These are phyloP conservation scores for Zaprionus kolodkinae DNA, from an alignment of 1,140 invertebrate genomes.

Conservation along the genomic window DNA sequence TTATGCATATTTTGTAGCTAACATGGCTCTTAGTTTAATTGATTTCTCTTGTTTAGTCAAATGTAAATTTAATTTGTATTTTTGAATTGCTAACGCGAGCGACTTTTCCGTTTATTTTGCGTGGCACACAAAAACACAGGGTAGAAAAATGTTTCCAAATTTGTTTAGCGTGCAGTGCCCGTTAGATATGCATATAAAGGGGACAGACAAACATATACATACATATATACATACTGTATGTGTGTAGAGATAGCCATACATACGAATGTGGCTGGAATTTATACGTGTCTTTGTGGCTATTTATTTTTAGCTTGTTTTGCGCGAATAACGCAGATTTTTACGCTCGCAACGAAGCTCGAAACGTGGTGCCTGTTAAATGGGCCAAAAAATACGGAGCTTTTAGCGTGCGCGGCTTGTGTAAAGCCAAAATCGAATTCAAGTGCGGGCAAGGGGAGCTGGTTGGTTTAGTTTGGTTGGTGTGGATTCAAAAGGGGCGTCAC, in stretches of 20 bases:
- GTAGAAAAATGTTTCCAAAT: constrained; percentile 33
- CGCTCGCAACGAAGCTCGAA: constrained; percentile 34
- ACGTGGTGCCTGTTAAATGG: constrained; percentile 46
- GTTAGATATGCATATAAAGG: constrained; percentile 23
- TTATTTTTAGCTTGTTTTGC: constrained; percentile 40
- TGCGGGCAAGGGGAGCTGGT: background rate
- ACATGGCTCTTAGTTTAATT: constrained; percentile 24
- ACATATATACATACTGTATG: background rate
- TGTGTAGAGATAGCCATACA: background rate
- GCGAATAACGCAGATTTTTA: constrained; percentile 38
- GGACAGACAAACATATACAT: background rate
- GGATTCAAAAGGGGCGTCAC: constrained; percentile 12
- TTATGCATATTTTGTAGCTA: background rate
- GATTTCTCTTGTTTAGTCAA: constrained; percentile 8
- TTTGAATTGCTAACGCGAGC: constrained; percentile 25
- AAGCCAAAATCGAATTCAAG: constrained; percentile 53
- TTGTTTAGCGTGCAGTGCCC: constrained; percentile 36
- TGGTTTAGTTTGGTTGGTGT: background rate
- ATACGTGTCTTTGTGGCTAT: constrained; percentile 37
- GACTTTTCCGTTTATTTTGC: constrained; percentile 28
- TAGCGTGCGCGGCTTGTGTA: constrained; percentile 43
- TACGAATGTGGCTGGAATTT: background rate
- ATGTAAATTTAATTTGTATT: constrained; percentile 15
- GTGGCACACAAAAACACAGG: background rate
- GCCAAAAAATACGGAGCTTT: constrained; percentile 39